A percentile compares a stretch with the other conserved stretches of the same genome.
phyloP scores from a whole-genome alignment of 2,113 vertebrate species.

The Stegastes partitus region DNA sequence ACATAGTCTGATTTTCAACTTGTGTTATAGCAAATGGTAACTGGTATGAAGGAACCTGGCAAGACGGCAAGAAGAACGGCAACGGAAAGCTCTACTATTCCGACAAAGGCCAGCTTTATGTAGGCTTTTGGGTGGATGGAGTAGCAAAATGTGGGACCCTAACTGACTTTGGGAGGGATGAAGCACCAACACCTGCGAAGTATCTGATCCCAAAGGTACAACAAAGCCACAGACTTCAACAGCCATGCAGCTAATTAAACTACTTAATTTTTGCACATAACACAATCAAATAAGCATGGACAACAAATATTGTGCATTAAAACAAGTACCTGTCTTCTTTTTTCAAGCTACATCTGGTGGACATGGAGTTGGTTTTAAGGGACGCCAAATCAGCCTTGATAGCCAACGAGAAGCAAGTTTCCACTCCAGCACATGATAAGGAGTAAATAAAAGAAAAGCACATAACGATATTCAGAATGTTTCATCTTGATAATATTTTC shows the following conservation, averaged over 20 bases:
- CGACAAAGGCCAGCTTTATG: conserved; percentile 88
- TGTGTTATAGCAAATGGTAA: conserved; percentile 85
- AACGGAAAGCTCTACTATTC: conserved; percentile 87
- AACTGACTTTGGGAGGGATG: conserved; percentile 84
- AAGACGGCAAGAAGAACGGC: conserved; percentile 89
- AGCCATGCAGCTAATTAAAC: background rate
- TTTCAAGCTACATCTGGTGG: conserved; percentile 85
- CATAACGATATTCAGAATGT: background rate
- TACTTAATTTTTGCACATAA: background rate
- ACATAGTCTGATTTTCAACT: background rate
- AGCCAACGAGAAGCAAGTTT: conserved; percentile 28
- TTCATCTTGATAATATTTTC: background rate
- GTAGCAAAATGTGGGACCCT: conserved; percentile 90
- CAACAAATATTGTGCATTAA: conserved; percentile 5
- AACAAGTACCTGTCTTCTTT: conserved; percentile 30
- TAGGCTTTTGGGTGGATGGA: conserved; percentile 90
- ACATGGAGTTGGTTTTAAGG: conserved; percentile 76
- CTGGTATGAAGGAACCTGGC: conserved; percentile 91
- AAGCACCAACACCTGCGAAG: conserved; percentile 81
- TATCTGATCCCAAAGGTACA: conserved; percentile 92
- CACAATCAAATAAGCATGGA: background rate
- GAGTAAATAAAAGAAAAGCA: conserved; percentile 1
- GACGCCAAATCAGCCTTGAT: conserved; percentile 56
- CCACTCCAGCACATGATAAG: background rate
- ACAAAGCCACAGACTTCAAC: background rate